Evolutionary conservation across 2,797 vertebrate species (phyloP).

Genomic region (Propithecus deckenii): DNA sequence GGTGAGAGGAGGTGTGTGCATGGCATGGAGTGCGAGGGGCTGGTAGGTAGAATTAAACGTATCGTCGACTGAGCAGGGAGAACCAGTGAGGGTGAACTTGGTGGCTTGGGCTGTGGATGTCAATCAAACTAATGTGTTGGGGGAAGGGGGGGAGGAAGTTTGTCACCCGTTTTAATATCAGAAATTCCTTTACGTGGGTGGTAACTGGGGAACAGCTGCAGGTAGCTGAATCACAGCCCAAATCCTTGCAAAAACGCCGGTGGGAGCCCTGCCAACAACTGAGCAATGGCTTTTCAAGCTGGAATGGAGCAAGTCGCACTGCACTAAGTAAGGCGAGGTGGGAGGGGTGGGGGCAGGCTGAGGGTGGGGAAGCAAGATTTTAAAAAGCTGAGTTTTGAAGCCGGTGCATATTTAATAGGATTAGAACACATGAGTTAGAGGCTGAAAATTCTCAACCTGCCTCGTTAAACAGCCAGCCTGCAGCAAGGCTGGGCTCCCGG

Average conservation of each 20-base stretch:
- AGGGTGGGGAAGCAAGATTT: constrained; percentile 17
- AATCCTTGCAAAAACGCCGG: constrained; percentile 67
- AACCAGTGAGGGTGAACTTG: neutral
- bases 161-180: constrained; percentile 78
- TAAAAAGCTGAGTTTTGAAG: constrained; percentile 73
- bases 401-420: constrained; percentile 82
- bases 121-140: constrained; percentile 65
- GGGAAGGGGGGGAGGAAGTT: constrained; percentile 61
- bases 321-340: neutral
- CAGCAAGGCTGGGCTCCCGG: neutral
- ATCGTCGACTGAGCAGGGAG: neutral
- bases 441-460: constrained; percentile 71
- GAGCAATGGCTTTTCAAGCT: constrained; percentile 78
- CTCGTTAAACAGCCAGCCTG: constrained; percentile 69
- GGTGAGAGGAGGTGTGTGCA: neutral
- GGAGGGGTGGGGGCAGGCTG: neutral
- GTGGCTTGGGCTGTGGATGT: constrained; percentile 54
- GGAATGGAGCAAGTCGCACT: constrained; percentile 65
- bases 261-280: constrained; percentile 74
- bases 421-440: constrained; percentile 77
- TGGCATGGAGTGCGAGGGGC: neutral
- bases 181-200: constrained; percentile 82
- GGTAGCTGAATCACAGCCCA: constrained; percentile 82
- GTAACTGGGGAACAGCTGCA: constrained; percentile 83
- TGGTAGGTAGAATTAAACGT: neutral